phyloP scores from a whole-genome alignment of 2,797 vertebrate species.

The Gymnocypris eckloni region DNA sequence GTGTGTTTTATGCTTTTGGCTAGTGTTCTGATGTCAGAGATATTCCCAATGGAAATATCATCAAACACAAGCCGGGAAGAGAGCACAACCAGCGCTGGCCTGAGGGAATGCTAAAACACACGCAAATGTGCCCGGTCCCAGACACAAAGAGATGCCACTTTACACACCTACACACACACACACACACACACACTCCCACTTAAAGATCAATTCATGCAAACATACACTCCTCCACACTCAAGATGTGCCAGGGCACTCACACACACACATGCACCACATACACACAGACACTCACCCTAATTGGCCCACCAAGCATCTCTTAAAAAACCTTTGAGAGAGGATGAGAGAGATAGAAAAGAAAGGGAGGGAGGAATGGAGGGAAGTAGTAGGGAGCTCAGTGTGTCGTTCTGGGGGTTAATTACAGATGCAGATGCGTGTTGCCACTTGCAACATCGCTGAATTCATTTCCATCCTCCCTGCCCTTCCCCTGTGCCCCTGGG shows the following conservation, averaged over 20 bases:
- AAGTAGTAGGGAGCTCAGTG: slow-evolving; percentile 57
- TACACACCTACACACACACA: slow-evolving; percentile 58
- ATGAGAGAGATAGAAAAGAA: slow-evolving; percentile 67
- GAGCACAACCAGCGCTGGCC: slow-evolving; percentile 72
- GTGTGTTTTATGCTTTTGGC: slow-evolving; percentile 36
- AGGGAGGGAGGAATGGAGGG: slow-evolving; percentile 67
- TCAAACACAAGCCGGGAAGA: slow-evolving; percentile 60
- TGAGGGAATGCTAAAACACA: slow-evolving; percentile 78
- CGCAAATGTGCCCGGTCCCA: slow-evolving; percentile 76
- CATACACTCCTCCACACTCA: slow-evolving; percentile 57
- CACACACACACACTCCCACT: slow-evolving; percentile 47
- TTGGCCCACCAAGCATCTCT: slow-evolving; percentile 84
- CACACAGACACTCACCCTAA: slow-evolving; percentile 78
- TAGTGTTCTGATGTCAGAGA: slow-evolving; percentile 47
- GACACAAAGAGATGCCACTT: slow-evolving; percentile 80
- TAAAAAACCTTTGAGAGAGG: slow-evolving; percentile 83
- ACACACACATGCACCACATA: slow-evolving; percentile 47
- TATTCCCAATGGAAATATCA: slow-evolving; percentile 54
- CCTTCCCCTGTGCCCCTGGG: slow-evolving; percentile 80
- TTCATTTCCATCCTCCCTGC: slow-evolving; percentile 86
- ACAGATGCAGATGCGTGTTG: slow-evolving; percentile 86
- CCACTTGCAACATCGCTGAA: slow-evolving; percentile 86
- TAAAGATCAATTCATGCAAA: slow-evolving; percentile 53
- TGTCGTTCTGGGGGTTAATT: slow-evolving; percentile 84
- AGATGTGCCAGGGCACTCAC: slow-evolving; percentile 52